Base-by-base conservation (phyloP, 2,888 invertebrate genomes). In the Leptopterna dolabrata region DNA sequence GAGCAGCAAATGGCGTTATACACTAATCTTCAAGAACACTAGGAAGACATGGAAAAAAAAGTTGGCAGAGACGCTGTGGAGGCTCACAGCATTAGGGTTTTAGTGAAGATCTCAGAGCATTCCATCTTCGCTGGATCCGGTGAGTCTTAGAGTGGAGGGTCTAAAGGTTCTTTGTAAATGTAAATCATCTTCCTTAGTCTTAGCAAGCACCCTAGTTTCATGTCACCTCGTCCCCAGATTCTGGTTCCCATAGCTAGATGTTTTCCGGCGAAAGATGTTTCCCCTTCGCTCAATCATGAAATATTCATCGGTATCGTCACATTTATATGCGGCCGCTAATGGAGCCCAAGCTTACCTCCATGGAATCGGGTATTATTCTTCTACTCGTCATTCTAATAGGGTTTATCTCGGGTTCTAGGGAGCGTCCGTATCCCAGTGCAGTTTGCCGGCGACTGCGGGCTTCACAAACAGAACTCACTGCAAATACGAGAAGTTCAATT, bases 281-380 rank as follows among this genome's bases (percentile, higher is more conserved):
- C 30, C 73, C 73, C 73, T 55, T 73, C 73, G 73, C 63, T 6
- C 41, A 29, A 73, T 36, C 78, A 78, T 78, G 78, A 78, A 78
- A 78, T 78, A 78, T 78, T 78, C 78, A 78, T 45, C 45, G 29
- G 78, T 45, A 47, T 78, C 78, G 78, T 78, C 78, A 24, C 78
- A 78, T 78, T 78, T 45, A 45, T 78, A 78, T 78, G 45, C 78
- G 41, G 45, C 27, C 78, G 73, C 73, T 73, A 73, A 73, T 73
- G 73, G 73, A 36, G 73, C 73, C 36, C 73, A 9, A 73, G 73
- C 73, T 73, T 73, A 16, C n/a, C 24, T 27, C 7, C 9, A 24
- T 24, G 36, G 70, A 29, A 73, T 73, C 73, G 73, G 36, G 73
- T 19, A 36, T 73, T 73, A 73, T 73, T 36, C 73, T 73, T 73